Percentiles rank a stretch among this genome's conserved stretches.
Conservation (phyloP, 1,140 invertebrate genomes). For the Pachypsylla venusta region DNA sequence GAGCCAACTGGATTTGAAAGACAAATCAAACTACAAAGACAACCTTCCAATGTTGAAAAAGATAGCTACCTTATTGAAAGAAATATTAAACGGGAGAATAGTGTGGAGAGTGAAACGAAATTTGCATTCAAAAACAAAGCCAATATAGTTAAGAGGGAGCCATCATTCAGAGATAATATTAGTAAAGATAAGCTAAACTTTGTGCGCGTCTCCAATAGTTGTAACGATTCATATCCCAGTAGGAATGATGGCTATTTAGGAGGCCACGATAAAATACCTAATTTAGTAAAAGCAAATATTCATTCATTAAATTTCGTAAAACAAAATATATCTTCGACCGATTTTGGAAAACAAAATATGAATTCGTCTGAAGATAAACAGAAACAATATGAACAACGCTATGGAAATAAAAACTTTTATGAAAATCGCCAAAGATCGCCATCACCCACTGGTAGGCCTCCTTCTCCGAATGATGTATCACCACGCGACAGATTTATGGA, state of each 20-base stretch:
- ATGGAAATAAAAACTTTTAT: background rate
- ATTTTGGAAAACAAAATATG: background rate
- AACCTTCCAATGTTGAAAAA: no score
- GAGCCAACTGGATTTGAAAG: no score
- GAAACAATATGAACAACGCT: background rate
- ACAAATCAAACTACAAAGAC: no score
- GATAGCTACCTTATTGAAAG: no score
- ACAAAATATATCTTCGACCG: background rate
- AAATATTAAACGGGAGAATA: no score
- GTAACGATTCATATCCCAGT: background rate
- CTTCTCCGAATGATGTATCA: conserved; percentile 31
- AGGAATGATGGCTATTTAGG: background rate
- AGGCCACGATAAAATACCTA: background rate
- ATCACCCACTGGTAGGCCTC: conserved; percentile 30
- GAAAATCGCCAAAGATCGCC: conserved; percentile 37
- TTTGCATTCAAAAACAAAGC: no score
- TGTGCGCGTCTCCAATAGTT: no score
- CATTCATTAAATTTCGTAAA: background rate
- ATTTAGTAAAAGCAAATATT: background rate
- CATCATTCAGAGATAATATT: no score
- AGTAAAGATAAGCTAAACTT: no score
- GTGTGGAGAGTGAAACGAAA: no score
- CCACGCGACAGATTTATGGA: conserved; percentile 64
- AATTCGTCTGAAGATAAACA: background rate
- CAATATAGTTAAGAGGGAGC: no score